Conservation (phyloP, 2,797 vertebrate genomes). For the Falco peregrinus region DNA sequence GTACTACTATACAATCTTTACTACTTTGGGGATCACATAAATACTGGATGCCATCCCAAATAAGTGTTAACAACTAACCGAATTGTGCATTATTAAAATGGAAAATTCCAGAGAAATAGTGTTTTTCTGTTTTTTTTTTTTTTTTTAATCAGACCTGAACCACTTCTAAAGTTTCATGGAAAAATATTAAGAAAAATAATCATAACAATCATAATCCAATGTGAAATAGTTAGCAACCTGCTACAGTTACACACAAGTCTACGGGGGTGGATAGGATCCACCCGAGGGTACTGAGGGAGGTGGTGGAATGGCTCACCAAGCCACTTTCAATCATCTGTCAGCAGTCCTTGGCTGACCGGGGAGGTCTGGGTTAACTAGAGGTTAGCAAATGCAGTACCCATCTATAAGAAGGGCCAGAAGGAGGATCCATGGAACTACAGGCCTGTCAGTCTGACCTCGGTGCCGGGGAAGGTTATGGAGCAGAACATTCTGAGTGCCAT, state of each 20-base stretch:
- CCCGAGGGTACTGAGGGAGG: neutral
- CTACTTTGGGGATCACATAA: neutral
- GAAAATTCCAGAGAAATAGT: neutral
- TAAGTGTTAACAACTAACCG: neutral
- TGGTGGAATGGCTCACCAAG: neutral
- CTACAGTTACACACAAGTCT: neutral
- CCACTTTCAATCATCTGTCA: neutral
- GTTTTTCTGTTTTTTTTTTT: neutral
- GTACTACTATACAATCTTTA: neutral
- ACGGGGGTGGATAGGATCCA: neutral
- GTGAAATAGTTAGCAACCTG: neutral
- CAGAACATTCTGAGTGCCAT: neutral
- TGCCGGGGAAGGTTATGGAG: neutral
- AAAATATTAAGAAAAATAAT: neutral
- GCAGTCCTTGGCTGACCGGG: neutral
- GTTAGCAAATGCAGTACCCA: neutral
- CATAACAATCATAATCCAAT: neutral
- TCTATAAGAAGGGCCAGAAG: accelerated
- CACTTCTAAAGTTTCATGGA: neutral
- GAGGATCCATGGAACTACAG: accelerated
- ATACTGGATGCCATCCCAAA: neutral
- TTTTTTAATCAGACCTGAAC: neutral
- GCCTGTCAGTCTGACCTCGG: neutral
- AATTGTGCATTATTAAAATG: neutral
- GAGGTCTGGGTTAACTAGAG: neutral